Conservation (phyloP, 2,888 invertebrate species). For the Lasioglossum pauxillum region DNA sequence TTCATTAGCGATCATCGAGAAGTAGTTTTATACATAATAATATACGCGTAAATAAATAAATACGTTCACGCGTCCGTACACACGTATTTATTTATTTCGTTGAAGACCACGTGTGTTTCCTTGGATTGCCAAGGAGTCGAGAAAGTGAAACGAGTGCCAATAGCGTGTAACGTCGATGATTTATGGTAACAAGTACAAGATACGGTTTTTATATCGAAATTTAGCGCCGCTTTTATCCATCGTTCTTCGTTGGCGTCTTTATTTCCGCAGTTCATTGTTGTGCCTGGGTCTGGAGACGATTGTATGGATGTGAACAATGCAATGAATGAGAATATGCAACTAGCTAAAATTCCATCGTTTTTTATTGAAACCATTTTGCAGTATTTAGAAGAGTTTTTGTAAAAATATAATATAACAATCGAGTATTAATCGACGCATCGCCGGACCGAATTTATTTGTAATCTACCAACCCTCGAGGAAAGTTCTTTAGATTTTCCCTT, state of each 20-base stretch:
- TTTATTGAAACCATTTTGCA: neutral
- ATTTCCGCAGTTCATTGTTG: neutral
- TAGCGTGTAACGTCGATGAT: neutral
- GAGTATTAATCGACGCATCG: neutral
- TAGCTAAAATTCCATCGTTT: slow-evolving; percentile 6
- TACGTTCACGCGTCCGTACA: neutral
- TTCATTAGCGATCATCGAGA: slow-evolving; percentile 12
- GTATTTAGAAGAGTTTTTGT: slow-evolving; percentile 7
- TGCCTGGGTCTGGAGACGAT: slow-evolving; percentile 12
- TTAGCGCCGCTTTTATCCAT: neutral
- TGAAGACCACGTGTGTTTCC: neutral
- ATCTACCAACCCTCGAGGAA: neutral
- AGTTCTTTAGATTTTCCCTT: neutral
- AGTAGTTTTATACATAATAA: neutral
- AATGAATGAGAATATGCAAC: neutral
- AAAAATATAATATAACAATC: slow-evolving; percentile 3
- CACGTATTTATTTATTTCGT: slow-evolving; percentile 29
- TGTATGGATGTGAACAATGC: slow-evolving; percentile 8
- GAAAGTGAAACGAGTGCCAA: neutral
- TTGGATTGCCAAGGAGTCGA: neutral
- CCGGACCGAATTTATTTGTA: neutral
- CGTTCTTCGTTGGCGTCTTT: neutral
- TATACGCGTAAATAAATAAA: slow-evolving; percentile 29
- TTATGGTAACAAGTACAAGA: neutral
- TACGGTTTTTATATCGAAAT: slow-evolving; percentile 9